Percentiles rank a stretch among this genome's conserved stretches.
Evolutionary conservation across 1,140 invertebrate genomes (phyloP).

Genomic region (Drosophila rhopaloa): DNA sequence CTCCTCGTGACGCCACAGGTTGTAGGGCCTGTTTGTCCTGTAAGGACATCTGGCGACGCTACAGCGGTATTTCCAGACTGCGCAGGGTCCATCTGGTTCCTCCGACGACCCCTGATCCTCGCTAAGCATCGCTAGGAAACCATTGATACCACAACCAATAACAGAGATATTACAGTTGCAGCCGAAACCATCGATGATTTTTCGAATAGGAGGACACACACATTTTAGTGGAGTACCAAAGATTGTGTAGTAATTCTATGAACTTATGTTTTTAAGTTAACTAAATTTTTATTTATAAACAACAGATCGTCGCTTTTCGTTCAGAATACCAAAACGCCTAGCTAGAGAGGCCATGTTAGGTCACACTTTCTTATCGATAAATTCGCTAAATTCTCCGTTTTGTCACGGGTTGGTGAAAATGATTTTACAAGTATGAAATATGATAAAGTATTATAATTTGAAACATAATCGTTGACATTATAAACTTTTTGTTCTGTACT

Average conservation of each 20-base stretch:
- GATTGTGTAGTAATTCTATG: not conserved
- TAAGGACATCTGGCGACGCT: constrained; percentile 20
- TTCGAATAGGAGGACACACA: not conserved
- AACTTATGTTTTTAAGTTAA: not conserved
- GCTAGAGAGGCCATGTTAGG: too few relatives aligned
- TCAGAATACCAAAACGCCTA: not conserved
- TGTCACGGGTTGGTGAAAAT: too few relatives aligned
- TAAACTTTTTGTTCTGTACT: too few relatives aligned
- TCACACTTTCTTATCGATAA: too few relatives aligned
- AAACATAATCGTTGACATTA: too few relatives aligned
- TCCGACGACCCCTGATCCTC: constrained; percentile 1
- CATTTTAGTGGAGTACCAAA: not conserved
- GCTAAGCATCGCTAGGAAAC: constrained; percentile 6
- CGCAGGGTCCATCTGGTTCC: not conserved
- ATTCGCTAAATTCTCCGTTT: too few relatives aligned
- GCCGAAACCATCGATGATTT: not conserved
- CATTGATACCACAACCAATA: not conserved
- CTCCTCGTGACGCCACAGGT: constrained; percentile 35
- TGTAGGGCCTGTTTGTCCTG: constrained; percentile 36
- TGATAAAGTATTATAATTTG: too few relatives aligned
- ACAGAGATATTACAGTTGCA: not conserved
- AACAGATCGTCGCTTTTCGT: not conserved
- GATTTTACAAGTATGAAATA: too few relatives aligned
- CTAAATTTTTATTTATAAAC: not conserved
- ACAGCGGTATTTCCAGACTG: constrained; percentile 3